These are phyloP conservation scores for Lycia hirtaria DNA, from an alignment of 2,888 invertebrate species.

Conservation along the genomic window DNA sequence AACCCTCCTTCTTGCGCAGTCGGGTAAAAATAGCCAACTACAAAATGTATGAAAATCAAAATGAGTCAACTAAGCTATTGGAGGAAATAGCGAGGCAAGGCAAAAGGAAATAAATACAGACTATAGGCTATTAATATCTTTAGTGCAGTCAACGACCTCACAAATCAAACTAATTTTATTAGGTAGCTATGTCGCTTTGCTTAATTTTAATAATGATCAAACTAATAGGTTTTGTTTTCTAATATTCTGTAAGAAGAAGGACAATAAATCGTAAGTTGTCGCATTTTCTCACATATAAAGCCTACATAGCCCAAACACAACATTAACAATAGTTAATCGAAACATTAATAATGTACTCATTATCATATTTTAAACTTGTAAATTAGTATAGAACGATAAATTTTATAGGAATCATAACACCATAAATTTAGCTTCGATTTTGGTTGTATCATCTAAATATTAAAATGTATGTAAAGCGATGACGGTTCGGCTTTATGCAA, in stretches of 20 bases:
- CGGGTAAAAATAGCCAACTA: too few species aligned
- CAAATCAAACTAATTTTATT: conserved; percentile 8
- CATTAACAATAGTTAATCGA: conserved; percentile 4
- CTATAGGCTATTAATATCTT: background rate
- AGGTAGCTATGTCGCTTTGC: background rate
- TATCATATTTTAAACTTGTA: conserved; percentile 3
- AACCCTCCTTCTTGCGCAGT: too few species aligned
- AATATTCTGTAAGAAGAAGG: background rate
- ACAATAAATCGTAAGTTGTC: conserved; percentile 7
- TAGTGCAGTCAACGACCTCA: conserved; percentile 1
- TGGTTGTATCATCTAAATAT: conserved; percentile 5
- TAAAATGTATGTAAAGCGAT: background rate
- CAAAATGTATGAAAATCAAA: too few species aligned
- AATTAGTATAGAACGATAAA: conserved; percentile 4
- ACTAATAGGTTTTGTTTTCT: background rate
- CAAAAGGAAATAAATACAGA: too few species aligned
- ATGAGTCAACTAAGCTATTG: too few species aligned
- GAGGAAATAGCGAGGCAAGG: too few species aligned
- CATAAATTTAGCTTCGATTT: conserved; percentile 8
- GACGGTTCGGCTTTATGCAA: background rate
- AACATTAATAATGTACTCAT: conserved; percentile 4
- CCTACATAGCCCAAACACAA: conserved; percentile 1
- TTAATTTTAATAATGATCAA: background rate
- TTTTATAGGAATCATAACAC: conserved; percentile 2
- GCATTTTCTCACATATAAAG: too few species aligned